These are phyloP conservation scores for Lindbergichthys nudifrons DNA, from an alignment of 2,797 vertebrate genomes.

Conservation along the genomic window DNA sequence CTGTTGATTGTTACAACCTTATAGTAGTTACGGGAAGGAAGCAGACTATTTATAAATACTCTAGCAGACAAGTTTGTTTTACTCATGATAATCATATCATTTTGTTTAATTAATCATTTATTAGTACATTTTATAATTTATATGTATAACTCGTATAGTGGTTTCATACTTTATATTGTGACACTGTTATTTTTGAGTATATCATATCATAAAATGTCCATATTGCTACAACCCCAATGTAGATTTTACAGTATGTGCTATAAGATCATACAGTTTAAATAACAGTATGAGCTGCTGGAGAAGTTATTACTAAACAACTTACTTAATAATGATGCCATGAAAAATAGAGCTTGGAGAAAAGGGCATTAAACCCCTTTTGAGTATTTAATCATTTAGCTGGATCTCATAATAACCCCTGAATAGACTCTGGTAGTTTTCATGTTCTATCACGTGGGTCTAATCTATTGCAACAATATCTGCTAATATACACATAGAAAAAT, in stretches of 20 bases:
- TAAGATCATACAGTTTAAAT: constrained; percentile 8
- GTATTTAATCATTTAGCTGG: constrained; percentile 27
- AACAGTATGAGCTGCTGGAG: not conserved
- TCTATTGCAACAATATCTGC: constrained; percentile 13
- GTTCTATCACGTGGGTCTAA: not conserved
- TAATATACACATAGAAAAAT: not conserved
- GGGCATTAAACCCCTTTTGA: constrained; percentile 9
- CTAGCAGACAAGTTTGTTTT: not conserved
- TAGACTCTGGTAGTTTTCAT: not conserved
- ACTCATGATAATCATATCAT: not conserved
- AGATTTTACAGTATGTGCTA: not conserved
- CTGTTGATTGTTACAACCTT: not conserved
- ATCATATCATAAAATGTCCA: no score
- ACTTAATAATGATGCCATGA: constrained; percentile 25
- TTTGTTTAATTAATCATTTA: no score
- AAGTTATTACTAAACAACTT: constrained; percentile 17
- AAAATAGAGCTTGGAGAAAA: constrained; percentile 27
- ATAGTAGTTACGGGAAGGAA: not conserved
- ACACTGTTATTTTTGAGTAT: no score
- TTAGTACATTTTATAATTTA: no score
- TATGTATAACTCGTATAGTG: no score
- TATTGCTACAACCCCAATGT: no score
- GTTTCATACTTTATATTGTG: no score
- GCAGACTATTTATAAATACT: not conserved
- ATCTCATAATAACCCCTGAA: constrained; percentile 24